These are phyloP conservation scores for Atta cephalotes DNA, from an alignment of 1,140 invertebrate genomes.

Conservation along the genomic window DNA sequence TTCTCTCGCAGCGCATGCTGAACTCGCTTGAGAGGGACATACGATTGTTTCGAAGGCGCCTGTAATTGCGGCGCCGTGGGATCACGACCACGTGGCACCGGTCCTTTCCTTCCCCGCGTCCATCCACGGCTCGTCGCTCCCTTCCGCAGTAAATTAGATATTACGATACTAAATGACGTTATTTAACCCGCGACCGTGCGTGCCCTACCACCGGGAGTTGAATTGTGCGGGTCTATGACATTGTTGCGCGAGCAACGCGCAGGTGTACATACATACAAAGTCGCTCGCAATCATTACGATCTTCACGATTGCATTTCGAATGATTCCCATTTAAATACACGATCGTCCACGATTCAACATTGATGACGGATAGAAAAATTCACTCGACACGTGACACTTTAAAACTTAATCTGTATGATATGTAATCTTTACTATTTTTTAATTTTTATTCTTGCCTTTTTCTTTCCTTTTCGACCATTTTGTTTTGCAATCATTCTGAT, in stretches of 20 bases:
- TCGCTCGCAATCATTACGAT: conserved; percentile 4
- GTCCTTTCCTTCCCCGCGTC: neutral
- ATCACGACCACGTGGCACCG: conserved; percentile 72
- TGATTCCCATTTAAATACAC: neutral
- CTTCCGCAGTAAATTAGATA: conserved; percentile 73
- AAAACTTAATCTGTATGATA: too few relatives aligned
- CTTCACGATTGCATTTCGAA: neutral
- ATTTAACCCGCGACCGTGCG: conserved; percentile 68
- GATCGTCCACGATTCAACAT: neutral
- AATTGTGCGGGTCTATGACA: conserved; percentile 49
- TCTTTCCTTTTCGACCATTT: too few relatives aligned
- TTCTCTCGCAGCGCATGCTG: conserved; percentile 4
- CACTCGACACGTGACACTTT: neutral
- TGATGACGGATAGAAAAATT: neutral
- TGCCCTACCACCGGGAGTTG: conserved; percentile 34
- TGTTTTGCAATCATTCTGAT: too few relatives aligned
- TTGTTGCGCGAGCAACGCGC: neutral
- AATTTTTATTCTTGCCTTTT: too few relatives aligned
- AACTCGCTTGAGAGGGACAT: conserved; percentile 50
- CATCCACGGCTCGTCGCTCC: conserved; percentile 38
- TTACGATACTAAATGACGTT: conserved; percentile 76
- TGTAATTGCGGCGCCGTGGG: conserved; percentile 72
- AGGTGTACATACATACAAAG: neutral
- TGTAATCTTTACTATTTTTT: too few relatives aligned
- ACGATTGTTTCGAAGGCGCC: conserved; percentile 69